Conservation (phyloP, 2,888 invertebrate species). For the Nemoura dubitans region DNA sequence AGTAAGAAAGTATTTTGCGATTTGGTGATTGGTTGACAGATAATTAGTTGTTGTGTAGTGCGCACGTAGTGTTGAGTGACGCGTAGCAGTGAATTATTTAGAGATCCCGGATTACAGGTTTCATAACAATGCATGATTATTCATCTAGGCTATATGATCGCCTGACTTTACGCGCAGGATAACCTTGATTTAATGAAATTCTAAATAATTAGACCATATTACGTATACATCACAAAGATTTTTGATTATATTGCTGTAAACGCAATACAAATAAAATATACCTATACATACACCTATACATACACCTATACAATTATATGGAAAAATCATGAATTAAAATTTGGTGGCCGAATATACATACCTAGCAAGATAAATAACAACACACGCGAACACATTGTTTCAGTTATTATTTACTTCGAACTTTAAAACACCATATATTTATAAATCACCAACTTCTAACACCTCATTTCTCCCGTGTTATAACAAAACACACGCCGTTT, state of each 20-base stretch:
- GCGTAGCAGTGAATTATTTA: background rate
- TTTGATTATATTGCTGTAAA: no score
- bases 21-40: background rate
- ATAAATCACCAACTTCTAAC: no score
- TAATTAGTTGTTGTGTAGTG: background rate
- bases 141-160: background rate
- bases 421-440: no score
- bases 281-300: no score
- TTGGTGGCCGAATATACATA: background rate
- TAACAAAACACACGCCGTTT: no score
- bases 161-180: background rate
- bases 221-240: background rate
- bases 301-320: background rate
- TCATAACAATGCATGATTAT: background rate
- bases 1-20: background rate
- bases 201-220: background rate
- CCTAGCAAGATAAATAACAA: background rate
- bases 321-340: background rate
- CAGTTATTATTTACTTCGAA: background rate
- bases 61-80: background rate
- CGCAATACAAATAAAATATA: no score
- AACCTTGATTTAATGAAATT: background rate
- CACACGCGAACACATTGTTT: background rate
- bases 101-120: background rate
- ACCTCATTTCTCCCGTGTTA: no score